Evolutionary conservation across 2,888 invertebrate genomes (phyloP).

Genomic region (Laspeyria flexula): DNA sequence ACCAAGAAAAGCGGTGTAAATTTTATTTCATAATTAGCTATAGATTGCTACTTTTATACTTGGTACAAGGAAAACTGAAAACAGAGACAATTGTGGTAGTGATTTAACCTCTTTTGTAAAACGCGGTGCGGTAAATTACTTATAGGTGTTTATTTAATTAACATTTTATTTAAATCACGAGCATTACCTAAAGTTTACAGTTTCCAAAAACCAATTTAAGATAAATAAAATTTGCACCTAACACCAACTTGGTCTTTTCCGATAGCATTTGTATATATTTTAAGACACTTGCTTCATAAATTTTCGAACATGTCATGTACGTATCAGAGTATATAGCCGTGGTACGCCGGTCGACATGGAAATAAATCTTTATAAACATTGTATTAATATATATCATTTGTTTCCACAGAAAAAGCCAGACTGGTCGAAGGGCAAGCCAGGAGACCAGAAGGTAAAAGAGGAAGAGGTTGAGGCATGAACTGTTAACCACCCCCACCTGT

Average conservation of each 20-base stretch:
- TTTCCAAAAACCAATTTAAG: too few relatives aligned
- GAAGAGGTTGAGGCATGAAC: constrained; percentile 93
- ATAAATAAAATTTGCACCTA: constrained; percentile 38
- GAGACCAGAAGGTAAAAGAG: constrained; percentile 95
- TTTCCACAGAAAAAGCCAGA: constrained; percentile 96
- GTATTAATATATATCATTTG: constrained; percentile 29
- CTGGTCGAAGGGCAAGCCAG: constrained; percentile 96
- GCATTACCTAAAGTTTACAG: too few relatives aligned
- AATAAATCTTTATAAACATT: constrained; percentile 4
- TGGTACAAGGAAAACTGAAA: too few relatives aligned
- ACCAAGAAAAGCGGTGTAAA: constrained; percentile 24
- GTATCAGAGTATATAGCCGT: constrained; percentile 46
- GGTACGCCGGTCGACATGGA: constrained; percentile 37
- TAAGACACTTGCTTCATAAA: constrained; percentile 32
- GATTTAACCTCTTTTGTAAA: too few relatives aligned
- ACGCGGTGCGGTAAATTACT: too few relatives aligned
- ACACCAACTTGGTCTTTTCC: constrained; percentile 24
- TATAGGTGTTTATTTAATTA: background rate
- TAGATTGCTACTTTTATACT: too few relatives aligned
- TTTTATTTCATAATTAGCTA: constrained; percentile 22
- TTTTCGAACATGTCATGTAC: constrained; percentile 24
- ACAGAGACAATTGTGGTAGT: too few relatives aligned
- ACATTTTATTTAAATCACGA: too few relatives aligned
- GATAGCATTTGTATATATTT: constrained; percentile 38
- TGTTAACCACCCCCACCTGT: constrained; percentile 67